Conservation (phyloP, 1,140 invertebrate genomes). For the Periplaneta americana region DNA sequence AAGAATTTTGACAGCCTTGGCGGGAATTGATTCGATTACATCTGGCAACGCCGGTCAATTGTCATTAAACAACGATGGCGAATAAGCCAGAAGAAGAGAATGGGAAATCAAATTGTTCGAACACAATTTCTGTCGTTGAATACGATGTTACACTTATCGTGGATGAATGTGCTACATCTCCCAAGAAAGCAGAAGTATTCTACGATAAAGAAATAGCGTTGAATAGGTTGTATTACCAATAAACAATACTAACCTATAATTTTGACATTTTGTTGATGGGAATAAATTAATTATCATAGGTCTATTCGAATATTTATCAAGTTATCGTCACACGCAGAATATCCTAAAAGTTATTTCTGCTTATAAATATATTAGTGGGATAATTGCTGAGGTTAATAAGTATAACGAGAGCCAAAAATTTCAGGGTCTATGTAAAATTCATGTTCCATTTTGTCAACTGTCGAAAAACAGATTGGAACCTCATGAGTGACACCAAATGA, state of each 20-base stretch:
- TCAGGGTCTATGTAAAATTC: too few relatives aligned
- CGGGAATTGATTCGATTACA: too few relatives aligned
- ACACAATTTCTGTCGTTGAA: neutral
- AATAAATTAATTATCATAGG: too few relatives aligned
- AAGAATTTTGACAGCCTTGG: too few relatives aligned
- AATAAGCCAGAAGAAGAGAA: neutral
- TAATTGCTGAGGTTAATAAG: neutral
- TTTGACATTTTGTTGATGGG: neutral
- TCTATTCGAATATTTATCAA: neutral
- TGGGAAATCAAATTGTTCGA: too few relatives aligned
- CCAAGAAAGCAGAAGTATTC: slow-evolving; percentile 2
- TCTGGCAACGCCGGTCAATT: too few relatives aligned
- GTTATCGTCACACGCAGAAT: neutral
- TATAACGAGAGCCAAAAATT: too few relatives aligned
- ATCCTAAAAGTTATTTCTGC: neutral
- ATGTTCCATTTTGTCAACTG: too few relatives aligned
- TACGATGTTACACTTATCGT: neutral
- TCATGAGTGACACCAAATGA: too few relatives aligned
- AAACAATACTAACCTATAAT: neutral
- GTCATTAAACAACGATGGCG: too few relatives aligned
- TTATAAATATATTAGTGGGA: neutral
- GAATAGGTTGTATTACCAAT: neutral
- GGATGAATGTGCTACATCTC: neutral
- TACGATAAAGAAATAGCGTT: neutral
- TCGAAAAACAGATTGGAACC: too few relatives aligned